Percentiles rank a stretch among this genome's conserved stretches.
phyloP scores from a whole-genome alignment of 2,888 invertebrate species.

The Synanthedon andrenaeformis region DNA sequence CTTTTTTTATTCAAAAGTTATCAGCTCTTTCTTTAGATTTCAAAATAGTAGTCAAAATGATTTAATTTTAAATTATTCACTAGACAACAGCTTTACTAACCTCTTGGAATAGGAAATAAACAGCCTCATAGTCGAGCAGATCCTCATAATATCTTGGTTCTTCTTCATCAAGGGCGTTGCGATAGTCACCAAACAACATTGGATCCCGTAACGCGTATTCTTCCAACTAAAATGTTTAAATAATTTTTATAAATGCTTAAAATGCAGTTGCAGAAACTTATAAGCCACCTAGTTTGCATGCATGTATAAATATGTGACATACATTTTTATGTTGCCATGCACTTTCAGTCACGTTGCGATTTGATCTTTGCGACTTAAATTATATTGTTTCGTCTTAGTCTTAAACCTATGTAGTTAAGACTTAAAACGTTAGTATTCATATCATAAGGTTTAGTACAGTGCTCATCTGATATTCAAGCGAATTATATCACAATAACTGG shows the following conservation, averaged over 20 bases:
- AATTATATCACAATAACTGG: too few species aligned
- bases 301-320: too few species aligned
- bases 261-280: background rate
- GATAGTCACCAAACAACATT: conserved; percentile 87
- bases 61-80: background rate
- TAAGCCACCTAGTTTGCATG: background rate
- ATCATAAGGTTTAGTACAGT: too few species aligned
- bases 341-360: too few species aligned
- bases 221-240: conserved; percentile 35
- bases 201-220: conserved; percentile 86
- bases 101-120: conserved; percentile 90
- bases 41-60: too few species aligned
- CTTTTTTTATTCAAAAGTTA: background rate
- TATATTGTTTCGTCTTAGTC: too few species aligned
- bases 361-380: too few species aligned
- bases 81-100: conserved; percentile 35
- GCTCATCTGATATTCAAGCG: too few species aligned
- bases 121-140: conserved; percentile 88
- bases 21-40: too few species aligned
- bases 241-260: background rate
- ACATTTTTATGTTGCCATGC: too few species aligned
- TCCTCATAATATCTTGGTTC: conserved; percentile 89
- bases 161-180: conserved; percentile 85
- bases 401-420: too few species aligned
- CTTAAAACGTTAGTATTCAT: too few species aligned